These are phyloP conservation scores for Eremobia ochroleuca DNA, from an alignment of 2,888 invertebrate genomes.

Conservation along the genomic window DNA sequence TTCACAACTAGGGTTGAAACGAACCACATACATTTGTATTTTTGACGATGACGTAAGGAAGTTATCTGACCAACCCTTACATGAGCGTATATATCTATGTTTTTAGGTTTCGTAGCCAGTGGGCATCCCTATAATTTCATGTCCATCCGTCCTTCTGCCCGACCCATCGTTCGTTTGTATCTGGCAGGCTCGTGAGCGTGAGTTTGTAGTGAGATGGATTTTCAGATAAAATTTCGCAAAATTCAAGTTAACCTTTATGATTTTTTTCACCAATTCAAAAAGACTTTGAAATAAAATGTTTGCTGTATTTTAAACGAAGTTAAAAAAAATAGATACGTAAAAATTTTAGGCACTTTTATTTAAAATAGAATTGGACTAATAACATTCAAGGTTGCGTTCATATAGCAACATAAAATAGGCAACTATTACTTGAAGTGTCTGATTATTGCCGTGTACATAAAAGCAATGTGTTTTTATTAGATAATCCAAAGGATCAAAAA, in stretches of 20 bases:
- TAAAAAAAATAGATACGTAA: background rate
- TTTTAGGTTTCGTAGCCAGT: slow-evolving; percentile 59
- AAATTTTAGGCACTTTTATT: background rate
- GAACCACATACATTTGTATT: slow-evolving; percentile 52
- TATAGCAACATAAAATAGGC: background rate
- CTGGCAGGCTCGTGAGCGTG: slow-evolving; percentile 42
- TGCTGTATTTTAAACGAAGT: slow-evolving; percentile 3
- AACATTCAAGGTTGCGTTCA: background rate
- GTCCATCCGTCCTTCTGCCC: slow-evolving; percentile 46
- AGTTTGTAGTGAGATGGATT: slow-evolving; percentile 48
- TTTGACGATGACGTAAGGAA: slow-evolving; percentile 58
- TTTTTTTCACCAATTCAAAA: slow-evolving; percentile 9
- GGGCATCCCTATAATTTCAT: slow-evolving; percentile 60
- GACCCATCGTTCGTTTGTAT: slow-evolving; percentile 54
- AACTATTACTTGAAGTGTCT: background rate
- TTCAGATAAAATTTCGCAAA: slow-evolving; percentile 38
- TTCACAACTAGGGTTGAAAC: slow-evolving; percentile 45
- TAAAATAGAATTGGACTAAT: background rate
- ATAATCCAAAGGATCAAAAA: background rate
- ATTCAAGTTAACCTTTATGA: slow-evolving; percentile 25
- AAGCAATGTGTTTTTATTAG: background rate
- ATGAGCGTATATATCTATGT: slow-evolving; percentile 34
- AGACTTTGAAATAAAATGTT: background rate
- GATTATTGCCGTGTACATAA: background rate
- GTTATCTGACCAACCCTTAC: slow-evolving; percentile 50